Percentiles rank a stretch among this genome's conserved stretches.
Evolutionary conservation across 2,888 invertebrate genomes (phyloP).

Genomic region (Polyommatus iphigenia): DNA sequence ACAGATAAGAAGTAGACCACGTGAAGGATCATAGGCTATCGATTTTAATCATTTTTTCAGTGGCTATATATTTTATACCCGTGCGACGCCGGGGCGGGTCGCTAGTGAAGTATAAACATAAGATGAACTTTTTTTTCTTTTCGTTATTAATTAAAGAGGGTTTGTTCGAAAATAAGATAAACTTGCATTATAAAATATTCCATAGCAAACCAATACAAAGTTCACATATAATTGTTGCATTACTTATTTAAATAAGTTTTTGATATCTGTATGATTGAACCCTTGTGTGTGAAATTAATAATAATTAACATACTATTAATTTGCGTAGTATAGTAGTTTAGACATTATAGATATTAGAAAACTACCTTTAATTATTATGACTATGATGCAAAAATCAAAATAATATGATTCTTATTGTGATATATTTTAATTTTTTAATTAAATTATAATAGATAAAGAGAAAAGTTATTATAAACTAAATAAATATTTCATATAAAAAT

Average conservation of each 20-base stretch:
- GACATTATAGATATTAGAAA: not conserved
- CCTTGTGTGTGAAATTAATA: not conserved
- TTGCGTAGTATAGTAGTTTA: not conserved
- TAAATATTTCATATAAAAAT: conserved; percentile 6
- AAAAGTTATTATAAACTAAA: conserved; percentile 4
- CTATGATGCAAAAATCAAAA: not conserved
- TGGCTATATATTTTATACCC: too few relatives aligned
- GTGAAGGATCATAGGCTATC: too few relatives aligned
- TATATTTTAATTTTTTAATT: not conserved
- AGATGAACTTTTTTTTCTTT: not conserved
- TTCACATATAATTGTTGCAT: not conserved
- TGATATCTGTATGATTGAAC: not conserved
- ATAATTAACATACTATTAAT: not conserved
- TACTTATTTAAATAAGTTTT: not conserved
- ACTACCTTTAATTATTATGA: not conserved
- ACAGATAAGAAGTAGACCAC: too few relatives aligned
- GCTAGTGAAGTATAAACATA: not conserved
- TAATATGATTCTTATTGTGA: conserved; percentile 11
- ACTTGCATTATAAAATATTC: not conserved
- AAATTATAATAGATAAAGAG: not conserved
- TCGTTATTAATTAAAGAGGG: too few relatives aligned
- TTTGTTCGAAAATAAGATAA: too few relatives aligned
- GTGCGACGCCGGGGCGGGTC: too few relatives aligned
- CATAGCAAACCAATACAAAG: not conserved
- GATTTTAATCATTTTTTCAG: too few relatives aligned